Evolutionary conservation across 2,113 vertebrate species (phyloP), one percentile per base, ranked within the genome.

Genomic region (Takifugu bimaculatus): DNA sequence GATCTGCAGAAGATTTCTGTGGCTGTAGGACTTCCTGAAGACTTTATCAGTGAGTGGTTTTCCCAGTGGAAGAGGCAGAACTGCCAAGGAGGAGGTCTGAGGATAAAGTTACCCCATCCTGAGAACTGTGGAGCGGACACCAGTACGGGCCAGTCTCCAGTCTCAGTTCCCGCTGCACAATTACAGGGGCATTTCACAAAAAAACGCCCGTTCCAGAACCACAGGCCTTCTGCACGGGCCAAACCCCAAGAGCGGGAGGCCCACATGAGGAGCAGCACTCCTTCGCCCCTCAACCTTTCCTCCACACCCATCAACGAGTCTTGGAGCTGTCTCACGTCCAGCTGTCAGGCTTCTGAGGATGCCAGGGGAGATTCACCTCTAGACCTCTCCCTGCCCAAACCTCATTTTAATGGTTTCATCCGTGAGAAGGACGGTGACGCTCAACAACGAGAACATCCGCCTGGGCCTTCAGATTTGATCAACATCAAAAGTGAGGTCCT

Each of bases 1-100:
- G 97, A 99, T 92, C 95, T 99, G 92, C 94, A 97, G 88, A 98
- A 98, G 93, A 99, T 99, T 90, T 99, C 97, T 90, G 97, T 98
- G 88, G 96, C 97, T 26, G 96, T 99, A 57, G 96, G 97, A 89
- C 97, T 99, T 87, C 97, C 97, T 94, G 95, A 98, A 94, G 96
- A 98, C 94, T 99, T 99, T 74, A 96, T 99, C 87, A 97, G 96
- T 91, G 96, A 99, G 91, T 99, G 97, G 97, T 98, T 98, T 76
- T 94, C 98, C 73, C 97, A 98, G 92, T 92, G 95, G 79, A 98
- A 99, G 93, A 92, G 92, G 91, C 86, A 88, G 9, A 78, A 74
- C 54, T 91, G 92, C 83, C 91, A 93, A 50, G 89, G 89, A 74
- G 84, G 90, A 28, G 87, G 85, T 90, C 90, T 93, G 83, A 93